Base-by-base conservation (phyloP, 2,113 vertebrate genomes). In the Felis chaus region DNA sequence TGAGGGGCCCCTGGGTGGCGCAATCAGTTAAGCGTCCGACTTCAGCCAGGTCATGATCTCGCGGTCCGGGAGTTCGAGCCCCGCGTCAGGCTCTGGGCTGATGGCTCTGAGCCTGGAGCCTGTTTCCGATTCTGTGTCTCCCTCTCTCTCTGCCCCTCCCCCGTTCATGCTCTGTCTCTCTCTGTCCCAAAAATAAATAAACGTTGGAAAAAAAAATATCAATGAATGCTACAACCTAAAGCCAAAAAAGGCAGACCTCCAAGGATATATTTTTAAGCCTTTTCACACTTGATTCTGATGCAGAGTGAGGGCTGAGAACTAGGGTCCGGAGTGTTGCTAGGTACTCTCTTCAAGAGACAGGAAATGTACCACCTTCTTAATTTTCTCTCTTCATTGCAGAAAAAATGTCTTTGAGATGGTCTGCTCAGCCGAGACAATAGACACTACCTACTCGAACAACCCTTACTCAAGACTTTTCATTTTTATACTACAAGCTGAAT, bases 291-390 rank as follows among this genome's bases (percentile, higher is more conserved):
- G 65, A 61, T 61, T 84, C 19, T 69, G 39, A 69, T 10, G 9
- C 18, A 36, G 15, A 27, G 5, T 7, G 53, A 92, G 11, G 15
- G 13, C 14, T 33, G 50, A 53, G 9, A 78, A 80, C 19, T 31
- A 15, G 65, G 16, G 7, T 4, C 5, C 13, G 15, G 6, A 10
- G 10, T 0, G 2, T 14, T 33, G 19, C 39, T 36, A 39, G 18
- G 55, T 53, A 11, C 23, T 84, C 10, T 65, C 27, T 39, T 73
- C 41, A 45, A 16, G 41, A 87, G 13, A 27, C 8, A 39, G 3
- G 10, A 41, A 41, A 5, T 21, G 14, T 14, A 14, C 53, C 8
- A 3, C 15, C 21, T 15, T 36, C 53, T n/a, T 50, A 50, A 61
- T 9, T 50, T 19, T 73, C 91, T 76, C 74, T 76, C 41, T 76